Percentiles rank a stretch among this genome's conserved stretches.
These are phyloP conservation scores for Sebastes cheni DNA, from an alignment of 2,797 vertebrate species.

Conservation along the genomic window DNA sequence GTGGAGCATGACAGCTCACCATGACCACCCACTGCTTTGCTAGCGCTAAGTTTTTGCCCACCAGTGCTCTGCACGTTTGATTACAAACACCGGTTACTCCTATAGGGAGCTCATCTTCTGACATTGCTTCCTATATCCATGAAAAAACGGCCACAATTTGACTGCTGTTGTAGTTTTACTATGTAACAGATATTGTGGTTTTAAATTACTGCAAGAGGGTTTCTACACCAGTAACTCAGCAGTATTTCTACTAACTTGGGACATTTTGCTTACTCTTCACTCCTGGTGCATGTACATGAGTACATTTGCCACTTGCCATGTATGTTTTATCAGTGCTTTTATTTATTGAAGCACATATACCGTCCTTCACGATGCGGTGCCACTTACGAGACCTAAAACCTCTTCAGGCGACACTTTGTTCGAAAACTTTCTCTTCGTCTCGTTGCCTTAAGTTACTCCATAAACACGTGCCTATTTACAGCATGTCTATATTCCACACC, in stretches of 20 bases:
- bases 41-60: too few species aligned
- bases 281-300: background rate
- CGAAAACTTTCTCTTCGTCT: slow-evolving; percentile 1
- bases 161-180: background rate
- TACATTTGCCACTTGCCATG: background rate
- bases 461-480: slow-evolving; percentile 35
- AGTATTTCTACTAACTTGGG: background rate
- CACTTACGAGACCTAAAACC: background rate
- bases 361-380: background rate
- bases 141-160: background rate
- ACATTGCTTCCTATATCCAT: background rate
- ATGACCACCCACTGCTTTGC: too few species aligned
- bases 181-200: background rate
- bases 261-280: background rate
- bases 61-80: too few species aligned
- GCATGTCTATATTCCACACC: slow-evolving; percentile 31
- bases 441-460: slow-evolving; percentile 9
- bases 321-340: background rate
- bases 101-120: background rate
- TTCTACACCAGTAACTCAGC: background rate
- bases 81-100: too few species aligned
- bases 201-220: background rate
- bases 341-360: background rate
- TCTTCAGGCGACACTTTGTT: background rate
- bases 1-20: too few species aligned